Base-by-base conservation (phyloP, 2,797 vertebrate genomes). In the Huso huso region DNA sequence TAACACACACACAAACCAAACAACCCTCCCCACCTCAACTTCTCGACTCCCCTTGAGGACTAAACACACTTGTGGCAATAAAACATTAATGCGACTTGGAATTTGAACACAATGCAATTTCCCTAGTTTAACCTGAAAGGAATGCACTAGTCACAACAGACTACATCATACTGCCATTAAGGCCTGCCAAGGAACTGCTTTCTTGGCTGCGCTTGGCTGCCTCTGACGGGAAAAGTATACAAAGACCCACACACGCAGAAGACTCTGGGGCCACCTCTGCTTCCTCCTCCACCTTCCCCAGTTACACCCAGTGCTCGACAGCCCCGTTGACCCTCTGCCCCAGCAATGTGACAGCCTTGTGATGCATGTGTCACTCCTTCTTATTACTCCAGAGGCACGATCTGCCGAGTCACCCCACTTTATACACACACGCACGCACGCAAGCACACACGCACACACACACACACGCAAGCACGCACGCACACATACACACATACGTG, bases 31-130 rank as follows among this genome's bases (percentile, higher is more conserved):
- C 70, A 49, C 68, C 53, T 50, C 15, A 64, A 63, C 83, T 73
- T 69, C 82, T 53, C 70, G 53, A 53, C 68, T 85, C 82, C 86
- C 85, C 84, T 80, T 74, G 83, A 86, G 84, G 85, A 80, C 86
- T 83, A 82, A 84, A 86, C 81, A 83, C 87, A 87, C 89, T 86
- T 85, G 87, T 90, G 90, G 87, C 88, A 85, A 92, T 93, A 87
- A 92, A 92, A 93, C 87, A 92, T 92, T 92, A 85, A 92, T 92
- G 90, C 76, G 78, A 90, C 89, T 92, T 88, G 87, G 90, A 89
- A 89, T 88, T 87, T 86, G 86, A 89, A 89, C 88, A 89, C 88
- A 91, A 90, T 89, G 87, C 88, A 84, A 88, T 91, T 90, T 90
- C 88, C 87, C 84, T 86, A 83, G 77, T 89, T 90, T 91, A 91